Percentiles rank a stretch among this genome's conserved stretches.
phyloP scores from a whole-genome alignment of 2,888 invertebrate species.

The Acanthoscelides obtectus region DNA sequence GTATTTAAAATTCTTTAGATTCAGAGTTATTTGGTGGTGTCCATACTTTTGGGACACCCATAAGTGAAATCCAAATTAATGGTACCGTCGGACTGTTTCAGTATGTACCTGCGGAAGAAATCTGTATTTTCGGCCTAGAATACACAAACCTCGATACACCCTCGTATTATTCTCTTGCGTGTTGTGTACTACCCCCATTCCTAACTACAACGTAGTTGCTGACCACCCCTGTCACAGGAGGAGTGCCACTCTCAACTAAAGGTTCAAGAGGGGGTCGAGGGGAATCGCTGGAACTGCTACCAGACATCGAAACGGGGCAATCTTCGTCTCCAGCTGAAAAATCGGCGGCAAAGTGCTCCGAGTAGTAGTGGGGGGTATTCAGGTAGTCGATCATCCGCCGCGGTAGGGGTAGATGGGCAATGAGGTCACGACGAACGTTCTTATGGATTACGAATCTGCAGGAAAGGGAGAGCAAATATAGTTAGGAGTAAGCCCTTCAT shows the following conservation, averaged over 20 bases:
- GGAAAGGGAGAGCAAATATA: too few species aligned
- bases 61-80: too few species aligned
- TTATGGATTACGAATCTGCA: conserved; percentile 87
- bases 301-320: not conserved
- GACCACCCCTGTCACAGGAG: not conserved
- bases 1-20: too few species aligned
- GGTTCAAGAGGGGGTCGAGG: not conserved
- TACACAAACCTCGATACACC: not conserved
- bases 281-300: not conserved
- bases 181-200: not conserved
- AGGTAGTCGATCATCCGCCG: conserved; percentile 83
- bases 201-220: not conserved
- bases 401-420: conserved; percentile 79
- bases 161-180: not conserved
- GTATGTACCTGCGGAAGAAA: too few species aligned
- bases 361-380: conserved; percentile 85
- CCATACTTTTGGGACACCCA: too few species aligned
- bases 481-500: too few species aligned
- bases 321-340: not conserved
- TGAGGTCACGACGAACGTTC: conserved; percentile 81
- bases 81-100: too few species aligned
- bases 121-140: too few species aligned
- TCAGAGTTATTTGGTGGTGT: too few species aligned
- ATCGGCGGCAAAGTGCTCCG: conserved; percentile 68
- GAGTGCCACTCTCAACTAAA: not conserved